Percentiles rank a stretch among this genome's conserved stretches.
These are phyloP conservation scores for Herpailurus yagouaroundi DNA, from an alignment of 2,113 vertebrate species.

Conservation along the genomic window DNA sequence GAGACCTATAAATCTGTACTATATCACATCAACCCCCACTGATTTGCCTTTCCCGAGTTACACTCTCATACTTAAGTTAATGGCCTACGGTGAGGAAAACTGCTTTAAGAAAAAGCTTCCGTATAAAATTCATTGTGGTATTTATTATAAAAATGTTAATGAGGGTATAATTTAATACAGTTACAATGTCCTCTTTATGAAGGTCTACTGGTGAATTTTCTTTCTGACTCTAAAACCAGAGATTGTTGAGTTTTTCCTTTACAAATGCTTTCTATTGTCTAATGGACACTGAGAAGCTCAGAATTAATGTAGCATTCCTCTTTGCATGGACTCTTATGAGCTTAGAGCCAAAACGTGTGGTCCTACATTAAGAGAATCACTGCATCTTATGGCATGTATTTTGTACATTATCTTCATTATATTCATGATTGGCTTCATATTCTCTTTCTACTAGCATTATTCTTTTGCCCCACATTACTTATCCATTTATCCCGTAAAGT, in stretches of 20 bases:
- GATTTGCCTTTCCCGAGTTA: slow-evolving; percentile 6
- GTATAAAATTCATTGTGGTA: not conserved
- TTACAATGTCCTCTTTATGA: not conserved
- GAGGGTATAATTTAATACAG: not conserved
- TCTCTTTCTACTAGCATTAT: not conserved
- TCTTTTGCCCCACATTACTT: not conserved
- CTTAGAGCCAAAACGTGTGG: not conserved
- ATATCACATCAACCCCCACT: not conserved
- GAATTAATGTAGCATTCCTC: not conserved
- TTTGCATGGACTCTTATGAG: not conserved
- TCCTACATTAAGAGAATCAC: not conserved
- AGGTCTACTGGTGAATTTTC: not conserved
- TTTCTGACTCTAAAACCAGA: not conserved
- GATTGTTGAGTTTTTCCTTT: not conserved
- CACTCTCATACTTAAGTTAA: not conserved
- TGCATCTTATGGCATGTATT: not conserved
- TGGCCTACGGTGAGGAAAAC: not conserved
- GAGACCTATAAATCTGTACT: slow-evolving; percentile 4
- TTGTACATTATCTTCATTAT: not conserved
- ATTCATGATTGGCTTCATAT: not conserved
- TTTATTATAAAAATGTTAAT: not conserved
- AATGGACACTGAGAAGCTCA: not conserved
- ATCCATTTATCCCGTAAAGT: slow-evolving; percentile 24
- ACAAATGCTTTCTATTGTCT: not conserved
- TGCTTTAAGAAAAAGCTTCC: not conserved